Evolutionary conservation across 1,140 invertebrate genomes (phyloP).

Genomic region (Dendrolimus kikuchii): DNA sequence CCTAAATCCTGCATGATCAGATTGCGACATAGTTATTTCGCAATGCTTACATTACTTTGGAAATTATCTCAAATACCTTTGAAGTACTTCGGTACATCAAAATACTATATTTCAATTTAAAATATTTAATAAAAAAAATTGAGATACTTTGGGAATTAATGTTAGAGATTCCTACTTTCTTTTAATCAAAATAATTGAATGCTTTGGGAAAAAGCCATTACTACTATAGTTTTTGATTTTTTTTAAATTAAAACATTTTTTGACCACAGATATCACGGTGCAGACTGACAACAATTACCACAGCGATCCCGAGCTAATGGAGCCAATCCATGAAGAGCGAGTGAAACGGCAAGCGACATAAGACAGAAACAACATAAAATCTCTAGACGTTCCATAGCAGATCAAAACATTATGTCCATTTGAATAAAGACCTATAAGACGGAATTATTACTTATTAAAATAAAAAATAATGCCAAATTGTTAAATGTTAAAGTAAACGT

Average conservation of each 20-base stretch:
- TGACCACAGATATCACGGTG: constrained; percentile 27
- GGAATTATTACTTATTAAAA: not conserved
- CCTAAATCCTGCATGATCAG: no score
- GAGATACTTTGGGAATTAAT: no score
- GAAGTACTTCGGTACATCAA: no score
- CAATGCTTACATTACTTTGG: no score
- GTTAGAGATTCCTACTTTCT: no score
- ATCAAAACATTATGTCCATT: not conserved
- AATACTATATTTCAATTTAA: no score
- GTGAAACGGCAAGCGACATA: constrained; percentile 35
- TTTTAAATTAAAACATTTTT: constrained; percentile 4
- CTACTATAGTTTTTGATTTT: not conserved
- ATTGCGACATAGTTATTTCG: no score
- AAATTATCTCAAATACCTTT: no score
- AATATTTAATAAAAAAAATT: no score
- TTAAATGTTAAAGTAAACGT: not conserved
- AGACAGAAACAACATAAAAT: constrained; percentile 2
- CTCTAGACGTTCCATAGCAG: constrained; percentile 3
- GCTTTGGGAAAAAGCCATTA: not conserved
- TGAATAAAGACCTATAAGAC: no score
- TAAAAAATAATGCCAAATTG: not conserved
- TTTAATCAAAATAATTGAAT: no score
- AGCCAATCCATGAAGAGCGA: constrained; percentile 25
- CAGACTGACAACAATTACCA: constrained; percentile 25
- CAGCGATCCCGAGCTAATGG: constrained; percentile 38